Evolutionary conservation across 2,888 invertebrate species (phyloP), one percentile per base, ranked within the genome.

Genomic region (Polia nebulosa): DNA sequence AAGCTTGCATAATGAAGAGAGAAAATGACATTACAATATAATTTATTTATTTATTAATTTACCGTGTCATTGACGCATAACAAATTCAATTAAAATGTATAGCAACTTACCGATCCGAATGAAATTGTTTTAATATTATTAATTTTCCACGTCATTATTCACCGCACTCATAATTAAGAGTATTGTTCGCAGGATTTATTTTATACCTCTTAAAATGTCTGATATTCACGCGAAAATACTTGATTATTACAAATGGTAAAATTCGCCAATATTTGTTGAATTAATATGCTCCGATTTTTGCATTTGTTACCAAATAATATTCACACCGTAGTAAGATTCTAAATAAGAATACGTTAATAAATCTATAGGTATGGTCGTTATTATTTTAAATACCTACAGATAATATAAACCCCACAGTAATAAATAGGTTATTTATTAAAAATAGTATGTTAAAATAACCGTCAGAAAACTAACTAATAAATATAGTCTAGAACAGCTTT

Each of bases 71-170:
- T 27, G 8, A 29, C 51, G 22, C 44, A 44, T 25, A 45, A 45
- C 15, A 39, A 75, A 56, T 41, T 41, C 15, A 13, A 56, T 69
- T 52, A 22, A 56, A 47, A n/a, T 29, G 7, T 22, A 32, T 52
- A 36, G 15, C 27, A 51, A 32, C 13, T 22, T 1, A 53, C 32
- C 0, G 22, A 34, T n/a, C 6, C 13, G 55, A 32, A 45, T n/a
- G 2, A 15, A n/a, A 34, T 45, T 20, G 22, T 32, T 74, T n/a
- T 29, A 72, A 45, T 64, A 73, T 53, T 36, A 13, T 53, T 36
- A 13, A 73, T 51, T 51, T 44, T 62, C 55, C 63, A 51, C 5
- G n/a, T n/a, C 17, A 71, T 34, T 73, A 73, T 44, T 56, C 29
- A 55, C 7, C 3, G 27, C 27, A 17, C 2, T 32, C 34, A 29